A percentile compares a stretch with the other conserved stretches of the same genome.
These are phyloP conservation scores for Habrosyne pyritoides DNA, from an alignment of 2,888 invertebrate species.

Conservation along the genomic window DNA sequence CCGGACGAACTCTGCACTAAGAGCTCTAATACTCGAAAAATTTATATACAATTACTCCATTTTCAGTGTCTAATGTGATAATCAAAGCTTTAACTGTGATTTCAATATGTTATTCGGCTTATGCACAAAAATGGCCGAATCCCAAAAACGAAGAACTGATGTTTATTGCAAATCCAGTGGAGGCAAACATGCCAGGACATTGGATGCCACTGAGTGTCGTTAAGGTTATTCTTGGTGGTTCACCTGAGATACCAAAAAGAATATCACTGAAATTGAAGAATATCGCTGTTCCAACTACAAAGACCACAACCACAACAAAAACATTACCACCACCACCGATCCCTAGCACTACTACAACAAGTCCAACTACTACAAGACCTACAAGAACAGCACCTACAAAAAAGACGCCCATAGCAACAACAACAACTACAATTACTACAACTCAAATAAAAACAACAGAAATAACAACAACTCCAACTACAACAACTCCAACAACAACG, in stretches of 20 bases:
- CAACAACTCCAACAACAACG: conserved; percentile 10
- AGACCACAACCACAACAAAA: too few relatives aligned
- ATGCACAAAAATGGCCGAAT: background rate
- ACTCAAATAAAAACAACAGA: conserved; percentile 18
- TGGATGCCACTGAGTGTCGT: conserved; percentile 57
- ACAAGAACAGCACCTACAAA: conserved; percentile 15
- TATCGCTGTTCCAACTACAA: background rate
- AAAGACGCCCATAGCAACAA: conserved; percentile 14
- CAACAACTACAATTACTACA: conserved; percentile 18
- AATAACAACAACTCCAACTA: conserved; percentile 13
- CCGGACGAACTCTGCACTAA: too few relatives aligned
- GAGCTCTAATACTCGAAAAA: background rate
- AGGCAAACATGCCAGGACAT: conserved; percentile 57
- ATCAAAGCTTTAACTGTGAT: background rate
- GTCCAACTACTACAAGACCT: conserved; percentile 11
- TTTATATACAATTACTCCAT: background rate
- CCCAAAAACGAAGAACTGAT: conserved; percentile 24
- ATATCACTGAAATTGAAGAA: background rate
- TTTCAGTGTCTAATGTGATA: background rate
- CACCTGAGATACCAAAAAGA: background rate
- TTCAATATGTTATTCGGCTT: background rate
- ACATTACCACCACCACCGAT: background rate
- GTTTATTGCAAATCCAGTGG: conserved; percentile 58
- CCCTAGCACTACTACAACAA: background rate
- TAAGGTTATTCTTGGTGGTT: conserved; percentile 28